Evolutionary conservation across 2,113 vertebrate species (phyloP), one percentile per base, ranked within the genome.

Genomic region (Lanius collurio): DNA sequence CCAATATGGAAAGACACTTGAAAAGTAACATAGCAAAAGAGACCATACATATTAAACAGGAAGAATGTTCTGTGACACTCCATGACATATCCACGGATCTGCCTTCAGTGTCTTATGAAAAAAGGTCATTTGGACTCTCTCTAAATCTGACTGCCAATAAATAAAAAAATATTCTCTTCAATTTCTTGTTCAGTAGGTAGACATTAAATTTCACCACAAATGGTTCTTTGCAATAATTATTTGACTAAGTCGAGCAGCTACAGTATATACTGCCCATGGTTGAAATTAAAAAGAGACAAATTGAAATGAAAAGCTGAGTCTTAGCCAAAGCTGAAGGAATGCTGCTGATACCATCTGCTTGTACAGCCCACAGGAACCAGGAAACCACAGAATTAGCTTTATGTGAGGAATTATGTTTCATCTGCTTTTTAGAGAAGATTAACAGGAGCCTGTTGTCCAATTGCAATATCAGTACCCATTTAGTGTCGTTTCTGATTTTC

Each of bases 301-400:
- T 79, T 84, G 81, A 96, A 94, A 94, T 41, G 46, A 88, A 89
- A 79, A 91, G 53, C 46, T 88, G 91, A 96, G 42, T 83, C 33
- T 50, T 47, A 90, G 95, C 96, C 96, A 94, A 80, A 85, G 56
- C 39, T 68, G 82, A 92, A 87, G 57, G 83, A 52, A 71, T 94
- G 57, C 79, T 89, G 75, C 59, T 80, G 92, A 91, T 75, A 73
- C 89, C 93, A 96, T 96, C 91, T 96, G 93, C 92, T 94, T 91
- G 42, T 31, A 35, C 59, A 76, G 87, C 88, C 92, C 71, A 81
- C 68, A 96, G 88, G 78, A 89, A 83, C 27, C 65, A 83, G 44
- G n/a, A 96, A 97, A 96, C 11, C 41, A 88, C 77, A 70, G 82
- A 94, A 94, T 93, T 78, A 88, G 86, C 83, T 96, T 81, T 65